Conservation (phyloP, 2,113 vertebrate genomes). For the Puma concolor region DNA sequence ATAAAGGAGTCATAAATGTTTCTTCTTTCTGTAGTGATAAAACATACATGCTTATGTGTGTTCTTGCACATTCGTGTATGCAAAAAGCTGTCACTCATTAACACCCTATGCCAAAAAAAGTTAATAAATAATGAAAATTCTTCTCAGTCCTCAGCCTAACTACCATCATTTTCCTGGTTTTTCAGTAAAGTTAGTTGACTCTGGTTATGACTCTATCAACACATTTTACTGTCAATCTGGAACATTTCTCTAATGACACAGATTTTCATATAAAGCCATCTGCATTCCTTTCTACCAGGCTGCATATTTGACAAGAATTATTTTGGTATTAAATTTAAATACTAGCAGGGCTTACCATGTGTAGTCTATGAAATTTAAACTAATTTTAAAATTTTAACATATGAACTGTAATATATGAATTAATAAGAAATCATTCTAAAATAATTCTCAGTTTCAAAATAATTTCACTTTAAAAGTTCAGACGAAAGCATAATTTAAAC, state of each 20-base stretch:
- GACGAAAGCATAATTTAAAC: background rate
- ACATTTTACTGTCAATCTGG: slow-evolving; percentile 57
- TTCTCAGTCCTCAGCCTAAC: background rate
- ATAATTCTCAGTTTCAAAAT: background rate
- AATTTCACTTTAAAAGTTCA: background rate
- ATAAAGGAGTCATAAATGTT: background rate
- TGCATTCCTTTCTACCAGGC: background rate
- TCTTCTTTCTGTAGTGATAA: background rate
- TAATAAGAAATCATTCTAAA: background rate
- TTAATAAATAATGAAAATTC: background rate
- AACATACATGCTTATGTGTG: background rate
- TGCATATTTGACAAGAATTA: slow-evolving; percentile 18
- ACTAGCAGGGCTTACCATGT: background rate
- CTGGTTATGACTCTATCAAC: background rate
- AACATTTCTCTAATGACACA: slow-evolving; percentile 33
- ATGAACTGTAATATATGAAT: background rate
- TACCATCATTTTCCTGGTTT: background rate
- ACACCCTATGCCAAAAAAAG: background rate
- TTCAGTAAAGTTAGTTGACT: background rate
- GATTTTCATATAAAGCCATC: slow-evolving; percentile 57
- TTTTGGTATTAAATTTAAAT: background rate
- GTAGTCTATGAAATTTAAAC: background rate
- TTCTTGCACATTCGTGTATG: background rate
- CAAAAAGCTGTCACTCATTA: background rate
- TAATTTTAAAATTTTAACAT: background rate